Evolutionary conservation across 2,113 vertebrate species (phyloP), one percentile per base, ranked within the genome.

Genomic region (Dicentrarchus labrax): DNA sequence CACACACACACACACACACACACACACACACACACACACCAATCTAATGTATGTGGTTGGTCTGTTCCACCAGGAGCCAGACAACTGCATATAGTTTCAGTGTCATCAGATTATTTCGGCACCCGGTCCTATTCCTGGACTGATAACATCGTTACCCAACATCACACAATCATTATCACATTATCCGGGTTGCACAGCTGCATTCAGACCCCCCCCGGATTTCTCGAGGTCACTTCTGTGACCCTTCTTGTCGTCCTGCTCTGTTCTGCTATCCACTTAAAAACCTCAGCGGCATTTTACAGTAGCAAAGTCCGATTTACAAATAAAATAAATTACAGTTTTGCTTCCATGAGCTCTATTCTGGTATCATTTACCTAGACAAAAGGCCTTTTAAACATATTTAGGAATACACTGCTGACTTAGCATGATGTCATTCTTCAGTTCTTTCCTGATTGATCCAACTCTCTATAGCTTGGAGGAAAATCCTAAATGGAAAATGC

Each of bases 21-120:
- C 38, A 74, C 7, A 56, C 30, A 74, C 4, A 41, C 43, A 68
- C 30, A 67, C 30, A 8, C 21, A 19, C 5, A 71, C 30, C 17
- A 12, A 11, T 36, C 22, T 7, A 17, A 65, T 50, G 64, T 47
- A 13, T 60, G 64, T 19, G 39, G 67, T 41, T 15, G 15, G 16
- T 62, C 53, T 56, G 62, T 61, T 61, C 72, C 60, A 41, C 19
- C 41, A 70, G 77, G 70, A 76, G 80, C 48, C 80, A 82, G 73
- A 70, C 38, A 30, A 57, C 50, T 36, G 76, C 79, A 30, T 47
- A 73, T 47, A 45, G 73, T 19, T 80, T 53, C 51, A n/a, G 53
- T 65, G 24, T 87, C 2, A 92, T 88, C 17, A 10, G 75, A 89
- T 91, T 83, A 89, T n/a, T 60, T 39, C 43, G 73, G 62, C 30